Percentiles rank a stretch among this genome's conserved stretches.
These are phyloP conservation scores for Acanthosepion lycidas DNA, from an alignment of 2,888 invertebrate genomes.

Conservation along the genomic window DNA sequence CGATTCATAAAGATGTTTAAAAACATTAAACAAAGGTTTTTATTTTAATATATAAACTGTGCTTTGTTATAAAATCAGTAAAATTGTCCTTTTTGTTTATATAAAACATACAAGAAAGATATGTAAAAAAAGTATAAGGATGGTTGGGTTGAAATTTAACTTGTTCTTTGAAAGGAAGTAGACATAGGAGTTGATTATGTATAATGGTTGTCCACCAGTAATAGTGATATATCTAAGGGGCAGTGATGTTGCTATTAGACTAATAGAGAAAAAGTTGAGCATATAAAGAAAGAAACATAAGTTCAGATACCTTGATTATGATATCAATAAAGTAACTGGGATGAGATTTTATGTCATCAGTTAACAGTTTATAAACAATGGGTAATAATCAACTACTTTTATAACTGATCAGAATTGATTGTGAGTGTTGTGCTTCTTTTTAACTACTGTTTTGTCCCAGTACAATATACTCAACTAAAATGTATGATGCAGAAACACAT, in stretches of 20 bases:
- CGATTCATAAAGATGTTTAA: no score
- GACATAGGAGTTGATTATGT: not conserved
- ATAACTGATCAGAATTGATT: no score
- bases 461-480: not conserved
- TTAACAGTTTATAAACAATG: no score
- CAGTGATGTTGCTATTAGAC: not conserved
- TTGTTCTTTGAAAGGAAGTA: not conserved
- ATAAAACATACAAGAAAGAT: no score
- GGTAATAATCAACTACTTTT: not conserved
- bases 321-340: not conserved
- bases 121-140: not conserved
- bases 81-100: no score
- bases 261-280: not conserved
- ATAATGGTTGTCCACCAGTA: not conserved
- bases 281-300: not conserved
- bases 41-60: no score
- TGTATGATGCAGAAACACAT: not conserved
- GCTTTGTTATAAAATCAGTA: no score
- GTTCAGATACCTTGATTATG: not conserved
- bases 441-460: no score
- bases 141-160: not conserved
- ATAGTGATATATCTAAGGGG: not conserved
- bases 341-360: not conserved
- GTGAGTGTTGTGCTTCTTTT: no score
- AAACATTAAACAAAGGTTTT: no score